Evolutionary conservation across 2,113 vertebrate genomes (phyloP), one percentile per base, ranked within the genome.

Genomic region (Athene cunicularia): DNA sequence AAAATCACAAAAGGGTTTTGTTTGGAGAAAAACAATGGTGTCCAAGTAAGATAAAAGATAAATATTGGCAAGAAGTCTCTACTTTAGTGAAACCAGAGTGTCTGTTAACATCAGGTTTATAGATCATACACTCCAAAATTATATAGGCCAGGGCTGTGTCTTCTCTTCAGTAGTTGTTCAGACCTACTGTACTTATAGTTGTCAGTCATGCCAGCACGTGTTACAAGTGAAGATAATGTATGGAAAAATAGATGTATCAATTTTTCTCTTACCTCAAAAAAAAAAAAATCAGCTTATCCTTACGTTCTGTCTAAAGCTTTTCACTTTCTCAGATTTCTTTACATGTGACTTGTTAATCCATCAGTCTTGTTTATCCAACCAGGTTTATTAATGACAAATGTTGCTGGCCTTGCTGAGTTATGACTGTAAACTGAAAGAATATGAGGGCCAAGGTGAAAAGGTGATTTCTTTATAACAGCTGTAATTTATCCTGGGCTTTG

Each of bases 401-500:
- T 94, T 94, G 95, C 96, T 89, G 97, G 86, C 80, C 90, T 96
- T 95, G 53, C 80, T 91, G 97, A 97, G 97, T 98, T 97, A 96
- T 96, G 96, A 97, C 97, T 97, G 92, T 98, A 98, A 98, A 98
- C 96, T 95, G 85, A 94, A 97, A 96, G 97, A 97, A 97, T 96
- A 97, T 94, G 97, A 97, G 97, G 96, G 94, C 95, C 95, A 95
- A 97, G 96, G 97, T 97, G 96, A 98, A 97, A 97, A 97, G 97
- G 97, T 97, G 97, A 98, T 98, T 97, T 96, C 98, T 98, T 98
- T 96, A 96, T 96, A 98, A 97, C 97, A 85, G 97, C 96, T 97
- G 98, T 98, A 98, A 99, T 98, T 97, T 94, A 98, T 99, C 98
- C 98, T 98, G 97, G 94, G 98, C 91, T 97, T 97, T 83, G 92